Evolutionary conservation across 1,140 invertebrate genomes (phyloP), one percentile per base, ranked within the genome.

Genomic region (Drosophila novamexicana): DNA sequence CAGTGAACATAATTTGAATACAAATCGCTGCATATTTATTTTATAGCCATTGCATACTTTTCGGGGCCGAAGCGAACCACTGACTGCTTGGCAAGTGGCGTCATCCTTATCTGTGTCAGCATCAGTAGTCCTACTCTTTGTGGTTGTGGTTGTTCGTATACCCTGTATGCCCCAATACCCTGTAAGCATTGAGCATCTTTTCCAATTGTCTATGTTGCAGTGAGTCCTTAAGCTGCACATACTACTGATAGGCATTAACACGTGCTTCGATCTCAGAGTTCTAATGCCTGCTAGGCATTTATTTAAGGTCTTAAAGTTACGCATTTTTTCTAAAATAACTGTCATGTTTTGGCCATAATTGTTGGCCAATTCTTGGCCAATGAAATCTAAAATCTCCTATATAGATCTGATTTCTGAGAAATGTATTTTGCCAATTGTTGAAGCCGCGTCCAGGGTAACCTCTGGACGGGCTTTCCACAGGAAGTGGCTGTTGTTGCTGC

Each of bases 1-100:
- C 16, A 32, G 42, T 58, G 64, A 47, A 61, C 40, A 81, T 73
- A 69, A 80, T 81, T 81, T 81, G 79, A 74, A 82, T 81, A 78
- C 79, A 81, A 81, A 82, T 77, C 76, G 79, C 66, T 66, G 69
- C 62, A 52, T 52, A 66, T 42, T 72, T 66, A 52, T 71, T 71
- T 65, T 44, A 71, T 71, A 56, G 53, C 42, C 68, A 65, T 71
- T 50, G 68, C 61, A 64, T 56, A 71, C 16, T 70, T 70, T 54
- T 56, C 16, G 39, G 36, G 18, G 40, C 18, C 18, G 45, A 42
- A 61, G 37, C 12, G 34, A 10, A 18, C 45, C 57, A 32, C 52
- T 34, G 52, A 59, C 34, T 50, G 61, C 40, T 65, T 9, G 45
- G 36, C 57, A 65, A 72, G 53, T 72, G 62, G 53, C 69, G 45